Conservation (phyloP, 2,113 vertebrate species). For the Bucco capensis region DNA sequence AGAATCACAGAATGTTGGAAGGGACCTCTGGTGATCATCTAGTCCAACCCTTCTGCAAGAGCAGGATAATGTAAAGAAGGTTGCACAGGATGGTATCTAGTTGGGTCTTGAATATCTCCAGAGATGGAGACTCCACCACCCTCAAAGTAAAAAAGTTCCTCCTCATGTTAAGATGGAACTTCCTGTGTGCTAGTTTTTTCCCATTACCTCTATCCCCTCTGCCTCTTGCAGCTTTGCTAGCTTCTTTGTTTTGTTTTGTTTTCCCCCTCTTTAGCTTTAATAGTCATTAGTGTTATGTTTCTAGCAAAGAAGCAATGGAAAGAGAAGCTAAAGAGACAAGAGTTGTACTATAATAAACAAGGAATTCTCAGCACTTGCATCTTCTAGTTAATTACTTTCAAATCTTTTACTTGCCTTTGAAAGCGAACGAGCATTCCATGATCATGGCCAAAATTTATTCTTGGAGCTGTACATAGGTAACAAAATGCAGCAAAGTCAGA, state of each 20-base stretch:
- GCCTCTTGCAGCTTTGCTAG: not conserved
- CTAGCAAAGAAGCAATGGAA: not conserved
- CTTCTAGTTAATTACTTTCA: not conserved
- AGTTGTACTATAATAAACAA: not conserved
- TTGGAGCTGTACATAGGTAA: not conserved
- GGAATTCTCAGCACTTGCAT: not conserved
- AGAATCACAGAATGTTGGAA: no score
- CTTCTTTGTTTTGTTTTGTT: not conserved
- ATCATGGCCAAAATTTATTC: not conserved
- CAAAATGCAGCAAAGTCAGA: not conserved
- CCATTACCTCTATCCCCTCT: no score
- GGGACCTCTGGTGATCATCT: no score
- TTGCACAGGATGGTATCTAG: no score
- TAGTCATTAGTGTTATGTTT: not conserved
- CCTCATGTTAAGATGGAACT: no score
- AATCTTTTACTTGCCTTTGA: slow-evolving; percentile 1
- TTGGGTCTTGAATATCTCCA: no score
- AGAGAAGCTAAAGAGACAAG: not conserved
- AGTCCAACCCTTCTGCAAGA: no score
- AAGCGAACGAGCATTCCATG: not conserved
- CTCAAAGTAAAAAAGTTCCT: no score
- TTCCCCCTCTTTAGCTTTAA: not conserved
- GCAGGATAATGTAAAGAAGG: no score
- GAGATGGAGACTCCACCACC: no score
- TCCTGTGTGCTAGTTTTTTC: no score